Conservation (phyloP, 1,140 invertebrate species). For the Drosophila orena region DNA sequence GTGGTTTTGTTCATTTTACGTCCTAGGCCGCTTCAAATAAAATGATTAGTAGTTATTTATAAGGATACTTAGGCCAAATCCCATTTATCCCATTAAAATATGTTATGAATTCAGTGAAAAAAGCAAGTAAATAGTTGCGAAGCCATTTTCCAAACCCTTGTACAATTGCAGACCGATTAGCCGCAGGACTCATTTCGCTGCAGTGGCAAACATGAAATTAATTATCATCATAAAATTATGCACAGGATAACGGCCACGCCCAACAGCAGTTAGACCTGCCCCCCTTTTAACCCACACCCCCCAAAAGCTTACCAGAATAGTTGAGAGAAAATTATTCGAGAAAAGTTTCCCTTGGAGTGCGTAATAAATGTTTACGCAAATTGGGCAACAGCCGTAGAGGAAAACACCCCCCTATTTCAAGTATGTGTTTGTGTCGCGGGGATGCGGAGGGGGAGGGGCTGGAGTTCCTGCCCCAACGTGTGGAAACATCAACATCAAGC, state of each 20-base stretch:
- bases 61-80: neutral
- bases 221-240: conserved; percentile 77
- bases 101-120: neutral
- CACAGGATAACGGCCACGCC: conserved; percentile 44
- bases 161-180: conserved; percentile 17
- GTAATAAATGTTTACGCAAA: conserved; percentile 77
- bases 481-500: conserved; percentile 57
- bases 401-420: conserved; percentile 1
- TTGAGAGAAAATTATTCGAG: conserved; percentile 53
- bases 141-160: conserved; percentile 29
- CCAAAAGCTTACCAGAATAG: conserved; percentile 13
- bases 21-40: neutral
- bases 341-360: conserved; percentile 66
- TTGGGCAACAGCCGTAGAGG: conserved; percentile 35
- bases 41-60: no score
- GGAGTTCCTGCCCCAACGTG: conserved; percentile 27
- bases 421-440: conserved; percentile 36
- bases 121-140: neutral
- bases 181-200: conserved; percentile 31
- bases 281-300: neutral
- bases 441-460: neutral
- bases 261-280: conserved; percentile 8
- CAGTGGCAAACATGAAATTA: conserved; percentile 59
- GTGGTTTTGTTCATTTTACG: no score
- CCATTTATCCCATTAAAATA: neutral